Conservation (phyloP, 1,140 invertebrate species). For the Lepidotrigona ventralis region DNA sequence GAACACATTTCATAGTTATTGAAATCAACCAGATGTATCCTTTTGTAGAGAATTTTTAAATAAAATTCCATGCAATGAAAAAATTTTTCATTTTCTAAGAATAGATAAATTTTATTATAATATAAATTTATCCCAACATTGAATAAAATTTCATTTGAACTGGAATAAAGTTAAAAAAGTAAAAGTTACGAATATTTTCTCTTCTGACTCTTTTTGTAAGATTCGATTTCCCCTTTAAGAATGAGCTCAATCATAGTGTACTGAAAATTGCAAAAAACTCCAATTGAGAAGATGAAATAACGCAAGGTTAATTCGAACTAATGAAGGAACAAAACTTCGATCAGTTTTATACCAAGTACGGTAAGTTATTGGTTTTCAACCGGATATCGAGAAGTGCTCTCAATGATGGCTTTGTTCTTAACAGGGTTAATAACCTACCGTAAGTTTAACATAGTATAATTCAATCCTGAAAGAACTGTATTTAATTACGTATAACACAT, state of each 20-base stretch:
- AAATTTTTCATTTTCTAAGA: too few relatives aligned
- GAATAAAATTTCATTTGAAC: background rate
- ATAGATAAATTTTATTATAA: too few relatives aligned
- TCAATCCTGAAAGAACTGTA: background rate
- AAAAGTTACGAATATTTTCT: too few relatives aligned
- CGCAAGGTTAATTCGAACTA: background rate
- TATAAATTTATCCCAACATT: too few relatives aligned
- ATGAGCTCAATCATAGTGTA: background rate
- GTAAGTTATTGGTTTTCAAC: conserved; percentile 23
- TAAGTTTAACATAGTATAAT: background rate
- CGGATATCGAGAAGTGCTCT: conserved; percentile 20
- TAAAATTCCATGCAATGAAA: background rate
- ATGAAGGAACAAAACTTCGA: background rate
- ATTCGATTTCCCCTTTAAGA: background rate
- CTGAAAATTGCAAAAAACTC: background rate
- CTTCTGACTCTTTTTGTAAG: background rate
- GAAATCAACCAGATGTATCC: too few relatives aligned
- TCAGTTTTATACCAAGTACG: background rate
- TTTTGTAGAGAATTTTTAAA: background rate
- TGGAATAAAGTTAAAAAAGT: background rate
- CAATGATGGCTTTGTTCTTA: conserved; percentile 4
- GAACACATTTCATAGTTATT: too few relatives aligned
- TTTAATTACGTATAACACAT: background rate
- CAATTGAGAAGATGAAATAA: too few relatives aligned
- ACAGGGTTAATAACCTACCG: conserved; percentile 1